Percentiles rank a stretch among this genome's conserved stretches.
Evolutionary conservation across 2,797 vertebrate species (phyloP).

Genomic region (Sternarchorhynchus goeldii): DNA sequence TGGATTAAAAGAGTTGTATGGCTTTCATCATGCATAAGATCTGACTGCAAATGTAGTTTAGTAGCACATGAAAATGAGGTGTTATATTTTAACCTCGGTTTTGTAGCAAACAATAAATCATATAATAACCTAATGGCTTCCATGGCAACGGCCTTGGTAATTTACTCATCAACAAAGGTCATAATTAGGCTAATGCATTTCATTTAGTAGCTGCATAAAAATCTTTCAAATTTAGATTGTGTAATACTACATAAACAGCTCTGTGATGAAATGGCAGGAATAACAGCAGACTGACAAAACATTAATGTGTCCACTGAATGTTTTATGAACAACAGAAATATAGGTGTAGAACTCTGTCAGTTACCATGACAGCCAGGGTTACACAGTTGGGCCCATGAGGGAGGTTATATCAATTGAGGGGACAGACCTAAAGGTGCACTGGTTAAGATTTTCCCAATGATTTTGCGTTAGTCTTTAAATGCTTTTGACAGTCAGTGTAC

Average conservation of each 20-base stretch:
- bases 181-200: constrained; percentile 43
- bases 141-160: constrained; percentile 29
- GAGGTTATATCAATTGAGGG: not conserved
- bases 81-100: constrained; percentile 9
- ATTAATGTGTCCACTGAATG: not conserved
- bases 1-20: constrained; percentile 4
- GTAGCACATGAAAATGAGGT: not conserved
- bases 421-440: not conserved
- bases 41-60: not conserved
- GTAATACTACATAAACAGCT: constrained; percentile 7
- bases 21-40: not conserved
- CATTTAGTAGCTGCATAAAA: constrained; percentile 35
- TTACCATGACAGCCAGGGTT: not conserved
- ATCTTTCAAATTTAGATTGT: constrained; percentile 20
- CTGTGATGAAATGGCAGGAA: constrained; percentile 14
- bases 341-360: no score
- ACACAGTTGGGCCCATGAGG: not conserved
- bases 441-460: not conserved
- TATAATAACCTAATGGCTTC: constrained; percentile 28
- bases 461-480: not conserved
- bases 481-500: not conserved
- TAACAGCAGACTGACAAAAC: constrained; percentile 8
- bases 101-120: constrained; percentile 26
- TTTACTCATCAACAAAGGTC: constrained; percentile 44
- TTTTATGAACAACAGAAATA: not conserved